Evolutionary conservation across 92 coral and sea anemone genomes (phyloP).

Genomic region (Palythoa grandis): DNA sequence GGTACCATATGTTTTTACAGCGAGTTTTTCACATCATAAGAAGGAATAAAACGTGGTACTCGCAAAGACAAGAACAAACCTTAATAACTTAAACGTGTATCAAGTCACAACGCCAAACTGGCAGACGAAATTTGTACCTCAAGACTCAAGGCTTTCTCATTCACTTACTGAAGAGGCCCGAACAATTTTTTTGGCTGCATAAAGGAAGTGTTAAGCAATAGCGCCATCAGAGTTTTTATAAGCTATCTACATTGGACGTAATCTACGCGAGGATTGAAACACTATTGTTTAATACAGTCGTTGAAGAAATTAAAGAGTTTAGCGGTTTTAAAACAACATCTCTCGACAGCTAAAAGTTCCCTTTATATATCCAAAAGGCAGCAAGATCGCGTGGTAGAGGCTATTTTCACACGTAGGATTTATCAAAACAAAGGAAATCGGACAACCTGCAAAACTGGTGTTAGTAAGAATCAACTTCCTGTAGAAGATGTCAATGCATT

Average conservation of each 20-base stretch:
- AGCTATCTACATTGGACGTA: not conserved
- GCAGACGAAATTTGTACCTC: not conserved
- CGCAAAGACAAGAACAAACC: not conserved
- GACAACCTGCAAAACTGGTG: conserved; percentile 38
- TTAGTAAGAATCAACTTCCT: not conserved
- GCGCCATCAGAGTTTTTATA: too few relatives aligned
- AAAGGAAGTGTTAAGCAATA: not conserved
- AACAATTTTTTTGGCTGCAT: not conserved
- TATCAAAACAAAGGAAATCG: conserved; percentile 31
- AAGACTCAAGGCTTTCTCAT: too few relatives aligned
- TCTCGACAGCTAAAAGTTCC: not conserved
- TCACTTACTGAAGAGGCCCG: not conserved
- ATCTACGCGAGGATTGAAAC: not conserved
- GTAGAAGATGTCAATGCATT: conserved; percentile 72
- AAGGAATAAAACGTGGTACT: conserved; percentile 71
- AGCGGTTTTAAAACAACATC: not conserved
- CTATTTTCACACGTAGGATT: conserved; percentile 40
- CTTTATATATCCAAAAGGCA: conserved; percentile 14
- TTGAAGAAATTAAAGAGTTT: conserved; percentile 5
- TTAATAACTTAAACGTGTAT: not conserved
- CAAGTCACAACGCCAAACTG: not conserved
- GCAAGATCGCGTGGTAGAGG: conserved; percentile 37
- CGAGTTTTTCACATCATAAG: conserved; percentile 74
- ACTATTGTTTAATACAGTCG: conserved; percentile 2
- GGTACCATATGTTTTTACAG: conserved; percentile 89